A percentile compares a stretch with the other conserved stretches of the same genome.
These are phyloP conservation scores for Heliopora coerulea DNA, from an alignment of 92 coral and sea anemone genomes.

Conservation along the genomic window DNA sequence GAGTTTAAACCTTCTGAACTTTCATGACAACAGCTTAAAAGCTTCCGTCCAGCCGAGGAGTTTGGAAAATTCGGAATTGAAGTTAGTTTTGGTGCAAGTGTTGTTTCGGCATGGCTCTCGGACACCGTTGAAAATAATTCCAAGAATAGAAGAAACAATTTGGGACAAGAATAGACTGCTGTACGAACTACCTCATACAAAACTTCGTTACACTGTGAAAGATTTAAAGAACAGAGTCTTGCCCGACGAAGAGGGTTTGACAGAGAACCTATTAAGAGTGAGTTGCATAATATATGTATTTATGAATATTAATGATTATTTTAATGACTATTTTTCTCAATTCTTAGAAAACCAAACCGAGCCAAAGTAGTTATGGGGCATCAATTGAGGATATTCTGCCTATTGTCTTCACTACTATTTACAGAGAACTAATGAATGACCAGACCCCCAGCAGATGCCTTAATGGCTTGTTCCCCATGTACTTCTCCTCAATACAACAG, in stretches of 20 bases:
- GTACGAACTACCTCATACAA: conserved; percentile 77
- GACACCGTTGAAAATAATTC: conserved; percentile 74
- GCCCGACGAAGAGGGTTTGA: neutral
- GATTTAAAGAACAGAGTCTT: conserved; percentile 56
- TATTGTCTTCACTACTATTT: no score
- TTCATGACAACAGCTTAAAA: neutral
- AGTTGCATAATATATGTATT: no score
- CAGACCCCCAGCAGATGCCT: no score
- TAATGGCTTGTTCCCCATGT: no score
- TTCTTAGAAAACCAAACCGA: no score
- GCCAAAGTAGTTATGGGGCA: no score
- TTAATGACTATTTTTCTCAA: no score
- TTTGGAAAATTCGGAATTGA: conserved; percentile 20
- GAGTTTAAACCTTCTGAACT: neutral
- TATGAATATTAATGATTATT: no score
- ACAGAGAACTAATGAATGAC: no score
- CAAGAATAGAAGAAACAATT: conserved; percentile 47
- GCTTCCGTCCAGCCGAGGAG: neutral
- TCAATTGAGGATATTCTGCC: no score
- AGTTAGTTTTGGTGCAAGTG: conserved; percentile 77
- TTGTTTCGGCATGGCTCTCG: conserved; percentile 95
- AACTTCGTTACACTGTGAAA: conserved; percentile 53
- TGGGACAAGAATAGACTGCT: conserved; percentile 68
- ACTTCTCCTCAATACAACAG: no score
- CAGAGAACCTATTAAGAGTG: neutral